phyloP scores from a whole-genome alignment of 2,888 invertebrate species.

The Orthonychiurus folsomi region DNA sequence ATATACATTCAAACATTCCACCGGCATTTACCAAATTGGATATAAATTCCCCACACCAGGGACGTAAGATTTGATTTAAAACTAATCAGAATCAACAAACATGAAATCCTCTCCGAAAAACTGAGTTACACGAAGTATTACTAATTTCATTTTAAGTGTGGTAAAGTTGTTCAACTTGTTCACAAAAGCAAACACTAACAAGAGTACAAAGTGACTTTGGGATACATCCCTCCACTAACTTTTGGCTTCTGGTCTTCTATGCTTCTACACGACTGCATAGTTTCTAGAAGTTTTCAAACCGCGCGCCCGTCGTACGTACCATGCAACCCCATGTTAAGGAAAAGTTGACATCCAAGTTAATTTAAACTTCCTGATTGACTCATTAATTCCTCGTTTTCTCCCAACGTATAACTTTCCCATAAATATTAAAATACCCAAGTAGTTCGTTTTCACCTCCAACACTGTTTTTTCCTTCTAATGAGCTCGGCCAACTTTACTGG shows the following conservation, averaged over 20 bases:
- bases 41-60: too few species aligned
- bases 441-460: too few species aligned
- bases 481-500: too few species aligned
- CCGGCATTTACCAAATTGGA: too few species aligned
- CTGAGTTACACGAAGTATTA: background rate
- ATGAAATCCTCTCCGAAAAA: background rate
- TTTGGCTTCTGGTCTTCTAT: background rate
- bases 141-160: background rate
- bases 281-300: too few species aligned
- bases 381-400: slow-evolving; percentile 9
- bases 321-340: background rate
- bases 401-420: background rate
- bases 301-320: too few species aligned
- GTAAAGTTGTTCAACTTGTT: background rate
- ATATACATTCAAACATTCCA: too few species aligned
- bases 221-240: background rate
- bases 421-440: too few species aligned
- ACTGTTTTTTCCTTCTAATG: too few species aligned
- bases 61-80: background rate
- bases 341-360: background rate
- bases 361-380: slow-evolving; percentile 10
- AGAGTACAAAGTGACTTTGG: background rate
- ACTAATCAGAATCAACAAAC: background rate
- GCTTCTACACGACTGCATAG: too few species aligned
- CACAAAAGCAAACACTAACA: background rate